phyloP scores from a whole-genome alignment of 2,888 invertebrate species.

The Diadegma fenestrale region DNA sequence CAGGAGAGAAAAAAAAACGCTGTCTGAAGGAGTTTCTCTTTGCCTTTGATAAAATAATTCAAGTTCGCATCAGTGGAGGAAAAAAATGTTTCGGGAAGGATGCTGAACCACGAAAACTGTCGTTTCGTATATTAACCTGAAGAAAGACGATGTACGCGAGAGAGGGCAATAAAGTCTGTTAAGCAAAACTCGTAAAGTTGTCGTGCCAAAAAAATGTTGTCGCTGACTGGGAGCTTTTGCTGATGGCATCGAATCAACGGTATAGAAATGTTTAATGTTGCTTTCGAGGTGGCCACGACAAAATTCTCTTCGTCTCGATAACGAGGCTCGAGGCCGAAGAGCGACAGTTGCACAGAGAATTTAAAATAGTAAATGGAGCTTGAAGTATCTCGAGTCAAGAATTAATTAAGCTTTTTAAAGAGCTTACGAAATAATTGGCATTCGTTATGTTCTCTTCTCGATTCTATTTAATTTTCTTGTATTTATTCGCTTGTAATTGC shows the following conservation, averaged over 20 bases:
- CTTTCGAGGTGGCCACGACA: background rate
- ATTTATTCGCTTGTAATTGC: slow-evolving; percentile 16
- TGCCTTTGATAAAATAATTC: background rate
- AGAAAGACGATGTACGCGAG: slow-evolving; percentile 8
- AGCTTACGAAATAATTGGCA: background rate
- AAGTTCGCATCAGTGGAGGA: background rate
- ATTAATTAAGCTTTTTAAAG: background rate
- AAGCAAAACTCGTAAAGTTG: slow-evolving; percentile 67
- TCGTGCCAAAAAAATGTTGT: slow-evolving; percentile 74
- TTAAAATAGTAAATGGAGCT: slow-evolving; percentile 27
- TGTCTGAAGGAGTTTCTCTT: background rate
- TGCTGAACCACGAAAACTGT: slow-evolving; percentile 11
- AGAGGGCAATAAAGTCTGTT: slow-evolving; percentile 16
- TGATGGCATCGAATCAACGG: slow-evolving; percentile 59
- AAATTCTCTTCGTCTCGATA: background rate
- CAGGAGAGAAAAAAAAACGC: background rate
- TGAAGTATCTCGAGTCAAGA: background rate
- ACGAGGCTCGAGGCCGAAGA: background rate
- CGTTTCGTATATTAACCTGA: slow-evolving; percentile 12
- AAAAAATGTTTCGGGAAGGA: background rate
- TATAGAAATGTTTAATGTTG: slow-evolving; percentile 63
- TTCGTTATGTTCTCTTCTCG: background rate
- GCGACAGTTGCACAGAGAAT: slow-evolving; percentile 29
- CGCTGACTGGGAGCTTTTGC: slow-evolving; percentile 52
- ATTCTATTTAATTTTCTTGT: background rate